These are phyloP conservation scores for Acrossocheilus wenchowensis DNA, from an alignment of 2,797 vertebrate species.

Conservation along the genomic window DNA sequence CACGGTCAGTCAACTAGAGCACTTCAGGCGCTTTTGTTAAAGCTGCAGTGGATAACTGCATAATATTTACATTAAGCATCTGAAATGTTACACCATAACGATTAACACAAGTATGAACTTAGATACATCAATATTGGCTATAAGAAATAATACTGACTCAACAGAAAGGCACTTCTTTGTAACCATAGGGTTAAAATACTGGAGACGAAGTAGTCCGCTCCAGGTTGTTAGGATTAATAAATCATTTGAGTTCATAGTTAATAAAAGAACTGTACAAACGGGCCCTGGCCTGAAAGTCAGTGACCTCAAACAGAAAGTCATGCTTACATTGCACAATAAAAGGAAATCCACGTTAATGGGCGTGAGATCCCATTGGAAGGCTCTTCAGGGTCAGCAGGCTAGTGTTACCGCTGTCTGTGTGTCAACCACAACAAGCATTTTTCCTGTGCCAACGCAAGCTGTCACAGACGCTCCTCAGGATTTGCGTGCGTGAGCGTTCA, in stretches of 20 bases:
- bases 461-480: slow-evolving; percentile 22
- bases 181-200: slow-evolving; percentile 45
- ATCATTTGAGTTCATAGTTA: slow-evolving; percentile 43
- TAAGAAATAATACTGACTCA: slow-evolving; percentile 79
- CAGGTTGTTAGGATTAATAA: slow-evolving; percentile 33
- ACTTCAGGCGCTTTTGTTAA: slow-evolving; percentile 33
- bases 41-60: slow-evolving; percentile 61
- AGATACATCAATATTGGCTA: slow-evolving; percentile 64
- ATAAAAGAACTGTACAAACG: slow-evolving; percentile 38
- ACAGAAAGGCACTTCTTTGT: slow-evolving; percentile 76
- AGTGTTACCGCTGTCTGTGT: slow-evolving; percentile 44
- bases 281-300: slow-evolving; percentile 22
- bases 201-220: slow-evolving; percentile 61
- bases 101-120: slow-evolving; percentile 59
- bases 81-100: slow-evolving; percentile 60
- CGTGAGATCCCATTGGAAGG: slow-evolving; percentile 62
- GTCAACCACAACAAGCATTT: slow-evolving; percentile 41
- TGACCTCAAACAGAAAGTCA: slow-evolving; percentile 61
- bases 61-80: slow-evolving; percentile 60
- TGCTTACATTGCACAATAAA: slow-evolving; percentile 64
- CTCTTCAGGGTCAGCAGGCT: slow-evolving; percentile 55
- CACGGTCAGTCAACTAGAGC: slow-evolving; percentile 20
- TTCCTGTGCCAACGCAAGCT: slow-evolving; percentile 36
- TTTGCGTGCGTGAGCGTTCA: slow-evolving; percentile 38
- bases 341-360: slow-evolving; percentile 61